Base-by-base conservation (phyloP, 2,797 vertebrate genomes). In the Octomys mimax region DNA sequence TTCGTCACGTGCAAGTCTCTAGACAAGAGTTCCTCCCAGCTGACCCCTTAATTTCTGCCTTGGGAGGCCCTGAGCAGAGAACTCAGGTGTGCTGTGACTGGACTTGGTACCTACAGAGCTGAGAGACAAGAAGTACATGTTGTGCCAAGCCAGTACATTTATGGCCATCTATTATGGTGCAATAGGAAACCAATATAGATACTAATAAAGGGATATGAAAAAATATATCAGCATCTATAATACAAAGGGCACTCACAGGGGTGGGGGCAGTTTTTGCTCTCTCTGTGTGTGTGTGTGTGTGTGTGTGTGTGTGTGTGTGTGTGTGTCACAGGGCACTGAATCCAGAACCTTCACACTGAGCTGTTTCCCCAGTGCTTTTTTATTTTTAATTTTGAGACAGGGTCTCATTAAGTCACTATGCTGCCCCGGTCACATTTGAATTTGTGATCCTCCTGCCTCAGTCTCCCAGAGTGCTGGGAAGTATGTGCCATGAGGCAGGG, bases 81-180 rank as follows among this genome's bases (percentile, higher is more conserved):
- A 26, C 26, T 18, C 11, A 59, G 75, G 10, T 31, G 8, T 39
- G 22, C 8, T 36, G 33, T 39, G 5, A 13, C 75, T 46, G 54
- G 68, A 93, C 62, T 91, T 89, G 28, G 66, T 39, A 71, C 54
- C 26, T 33, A 78, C 70, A 87, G 62, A 87, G 59, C 31, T 11
- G 22, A 89, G 49, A 83, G 66, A 57, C 39, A 33, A 86, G 80
- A 54, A 89, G 39, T 9, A 9, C 26, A 75, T 18, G 9, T 77
- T 64, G 49, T 81, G 86, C 87, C 90, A 90, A 89, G 82, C 14
- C 4, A 9, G 57, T 39, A 87, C 64, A 70, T 80, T 57, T 90
- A 91, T n/a, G 71, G 14, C 46, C 11, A 46, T 68, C 66, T 91
- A 42, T 68, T 87, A 88, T 54, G 12, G 6, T 11, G 28, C 61